Conservation (phyloP, 1,140 invertebrate genomes). For the Coelopa frigida region DNA sequence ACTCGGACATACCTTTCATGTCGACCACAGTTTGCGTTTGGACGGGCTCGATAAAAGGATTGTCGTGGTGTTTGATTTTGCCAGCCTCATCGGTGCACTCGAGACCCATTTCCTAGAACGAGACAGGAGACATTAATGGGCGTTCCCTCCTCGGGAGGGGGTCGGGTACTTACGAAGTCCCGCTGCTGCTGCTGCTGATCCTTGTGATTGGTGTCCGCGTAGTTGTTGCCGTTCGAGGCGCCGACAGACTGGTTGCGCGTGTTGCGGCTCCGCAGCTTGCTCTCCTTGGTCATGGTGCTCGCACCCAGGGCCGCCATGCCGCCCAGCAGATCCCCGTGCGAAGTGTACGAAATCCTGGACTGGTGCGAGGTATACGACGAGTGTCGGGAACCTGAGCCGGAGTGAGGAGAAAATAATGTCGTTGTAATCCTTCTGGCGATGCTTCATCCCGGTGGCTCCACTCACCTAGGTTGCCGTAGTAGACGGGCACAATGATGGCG, state of each 20-base stretch:
- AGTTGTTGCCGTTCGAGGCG: conserved; percentile 44
- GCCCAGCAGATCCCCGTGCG: conserved; percentile 79
- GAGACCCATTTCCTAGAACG: conserved; percentile 42
- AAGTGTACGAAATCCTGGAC: conserved; percentile 85
- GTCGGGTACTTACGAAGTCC: conserved; percentile 57
- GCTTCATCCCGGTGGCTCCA: too few species aligned
- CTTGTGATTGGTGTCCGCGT: conserved; percentile 60
- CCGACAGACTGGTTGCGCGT: conserved; percentile 59
- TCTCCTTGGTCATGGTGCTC: conserved; percentile 74
- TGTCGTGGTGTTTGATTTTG: conserved; percentile 80
- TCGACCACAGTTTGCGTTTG: conserved; percentile 84
- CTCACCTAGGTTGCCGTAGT: conserved; percentile 69
- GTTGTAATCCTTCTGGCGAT: too few species aligned
- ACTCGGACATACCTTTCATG: conserved; percentile 95
- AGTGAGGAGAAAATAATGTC: too few species aligned
- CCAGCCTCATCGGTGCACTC: conserved; percentile 71
- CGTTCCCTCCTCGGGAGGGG: not conserved
- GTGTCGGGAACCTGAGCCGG: conserved; percentile 70
- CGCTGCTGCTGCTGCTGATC: conserved; percentile 50
- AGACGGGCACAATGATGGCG: conserved; percentile 84
- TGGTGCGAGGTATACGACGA: conserved; percentile 92
- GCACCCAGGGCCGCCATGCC: conserved; percentile 56
- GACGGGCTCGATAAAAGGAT: conserved; percentile 80
- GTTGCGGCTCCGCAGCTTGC: conserved; percentile 66
- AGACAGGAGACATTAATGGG: not conserved